phyloP scores from a whole-genome alignment of 2,888 invertebrate species.

The Drosophila antonietae region DNA sequence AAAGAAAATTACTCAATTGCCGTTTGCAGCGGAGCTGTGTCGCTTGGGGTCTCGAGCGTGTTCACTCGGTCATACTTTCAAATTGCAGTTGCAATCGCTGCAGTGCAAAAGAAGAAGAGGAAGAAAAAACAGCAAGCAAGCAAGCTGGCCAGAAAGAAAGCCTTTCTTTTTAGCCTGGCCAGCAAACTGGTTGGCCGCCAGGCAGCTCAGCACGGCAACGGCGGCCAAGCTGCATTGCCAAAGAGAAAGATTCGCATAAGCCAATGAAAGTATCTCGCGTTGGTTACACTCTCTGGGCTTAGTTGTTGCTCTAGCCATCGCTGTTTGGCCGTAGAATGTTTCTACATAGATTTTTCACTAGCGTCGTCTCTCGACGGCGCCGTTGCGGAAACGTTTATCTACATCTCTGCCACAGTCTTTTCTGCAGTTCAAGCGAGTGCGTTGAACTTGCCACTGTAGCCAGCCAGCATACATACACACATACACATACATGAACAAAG shows the following conservation, averaged over 20 bases:
- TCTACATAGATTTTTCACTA: constrained; percentile 72
- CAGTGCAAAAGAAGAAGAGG: constrained; percentile 21
- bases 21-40: constrained; percentile 11
- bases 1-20: constrained; percentile 65
- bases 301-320: constrained; percentile 36
- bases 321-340: constrained; percentile 64
- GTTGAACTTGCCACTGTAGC: constrained; percentile 75
- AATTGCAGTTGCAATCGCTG: constrained; percentile 66
- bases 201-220: constrained; percentile 6
- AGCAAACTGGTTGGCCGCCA: constrained; percentile 72
- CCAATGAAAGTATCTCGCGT: constrained; percentile 74
- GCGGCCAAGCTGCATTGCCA: constrained; percentile 49
- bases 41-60: constrained; percentile 27
- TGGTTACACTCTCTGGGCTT: constrained; percentile 64
- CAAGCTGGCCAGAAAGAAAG: constrained; percentile 75
- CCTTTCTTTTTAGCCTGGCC: constrained; percentile 80
- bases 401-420: constrained; percentile 59
- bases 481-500: constrained; percentile 51
- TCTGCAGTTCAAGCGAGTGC: constrained; percentile 81
- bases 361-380: constrained; percentile 40
- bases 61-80: constrained; percentile 76
- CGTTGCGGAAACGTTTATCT: constrained; percentile 77
- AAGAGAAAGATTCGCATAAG: constrained; percentile 69
- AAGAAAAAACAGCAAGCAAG: background rate
- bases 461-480: constrained; percentile 46